These are phyloP conservation scores for Hyperopisus bebe DNA, from an alignment of 2,113 vertebrate genomes.

Conservation along the genomic window DNA sequence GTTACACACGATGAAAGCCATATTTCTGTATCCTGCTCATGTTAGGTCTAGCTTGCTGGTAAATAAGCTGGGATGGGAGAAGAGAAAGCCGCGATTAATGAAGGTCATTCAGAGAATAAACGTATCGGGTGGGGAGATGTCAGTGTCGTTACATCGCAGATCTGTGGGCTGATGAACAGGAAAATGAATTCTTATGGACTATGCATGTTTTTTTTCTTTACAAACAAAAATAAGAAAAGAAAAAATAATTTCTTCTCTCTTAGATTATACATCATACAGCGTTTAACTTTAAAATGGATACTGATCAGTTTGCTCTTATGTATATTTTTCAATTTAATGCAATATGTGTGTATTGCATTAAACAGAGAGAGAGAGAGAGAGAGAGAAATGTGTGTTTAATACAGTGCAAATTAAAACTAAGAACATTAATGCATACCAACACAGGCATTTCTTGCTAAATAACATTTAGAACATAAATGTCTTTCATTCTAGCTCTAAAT, in stretches of 20 bases:
- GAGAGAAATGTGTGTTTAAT: not conserved
- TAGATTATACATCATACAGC: not conserved
- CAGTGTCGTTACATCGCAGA: not conserved
- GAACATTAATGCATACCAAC: slow-evolving; percentile 4
- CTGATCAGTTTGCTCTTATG: not conserved
- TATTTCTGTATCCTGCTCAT: slow-evolving; percentile 52
- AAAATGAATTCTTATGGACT: not conserved
- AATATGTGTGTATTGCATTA: not conserved
- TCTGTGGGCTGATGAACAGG: not conserved
- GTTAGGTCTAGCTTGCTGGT: slow-evolving; percentile 46
- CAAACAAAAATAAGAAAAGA: not conserved
- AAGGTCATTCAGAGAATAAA: not conserved
- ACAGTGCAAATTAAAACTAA: slow-evolving; percentile 19
- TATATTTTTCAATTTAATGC: not conserved
- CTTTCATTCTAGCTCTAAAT: not conserved
- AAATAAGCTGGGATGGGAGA: slow-evolving; percentile 45
- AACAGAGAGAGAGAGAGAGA: not conserved
- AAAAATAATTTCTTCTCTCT: not conserved
- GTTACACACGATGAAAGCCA: slow-evolving; percentile 74
- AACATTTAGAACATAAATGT: not conserved
- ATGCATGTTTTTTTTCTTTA: not conserved
- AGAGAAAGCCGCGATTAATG: not conserved
- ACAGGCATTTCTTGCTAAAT: not conserved
- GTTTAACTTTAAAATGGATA: not conserved
- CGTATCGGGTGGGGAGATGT: not conserved